Conservation (phyloP, 2,888 invertebrate genomes). For the Ethmia dodecea region DNA sequence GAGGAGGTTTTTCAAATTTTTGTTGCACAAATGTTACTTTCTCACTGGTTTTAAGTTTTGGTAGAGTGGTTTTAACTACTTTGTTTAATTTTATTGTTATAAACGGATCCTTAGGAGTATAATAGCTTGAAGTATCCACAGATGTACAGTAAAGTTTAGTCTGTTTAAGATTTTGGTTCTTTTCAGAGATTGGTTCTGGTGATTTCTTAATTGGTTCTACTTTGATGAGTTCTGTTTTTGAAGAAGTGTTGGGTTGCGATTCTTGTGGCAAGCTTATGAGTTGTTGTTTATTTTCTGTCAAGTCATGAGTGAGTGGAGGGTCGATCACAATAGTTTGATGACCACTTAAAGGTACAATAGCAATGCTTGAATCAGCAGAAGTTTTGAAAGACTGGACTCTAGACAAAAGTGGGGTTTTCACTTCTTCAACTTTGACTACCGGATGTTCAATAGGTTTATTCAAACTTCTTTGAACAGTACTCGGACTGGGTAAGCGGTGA, state of each 20-base stretch:
- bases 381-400: conserved; percentile 70
- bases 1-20: conserved; percentile 59
- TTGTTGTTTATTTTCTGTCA: conserved; percentile 8
- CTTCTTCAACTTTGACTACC: conserved; percentile 34
- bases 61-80: conserved; percentile 63
- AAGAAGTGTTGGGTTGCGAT: conserved; percentile 3
- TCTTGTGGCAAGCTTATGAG: conserved; percentile 14
- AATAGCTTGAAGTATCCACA: conserved; percentile 50
- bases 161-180: conserved; percentile 24
- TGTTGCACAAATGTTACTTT: conserved; percentile 47
- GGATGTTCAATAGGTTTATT: conserved; percentile 28
- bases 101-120: conserved; percentile 59
- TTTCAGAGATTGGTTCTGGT: conserved; percentile 23
- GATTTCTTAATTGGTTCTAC: conserved; percentile 11
- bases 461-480: conserved; percentile 41
- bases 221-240: neutral
- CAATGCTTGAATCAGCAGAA: conserved; percentile 64
- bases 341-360: conserved; percentile 68
- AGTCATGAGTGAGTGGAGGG: conserved; percentile 52
- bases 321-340: conserved; percentile 74
- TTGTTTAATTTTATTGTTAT: conserved; percentile 69
- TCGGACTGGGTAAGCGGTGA: conserved; percentile 58
- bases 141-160: conserved; percentile 18
- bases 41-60: conserved; percentile 55
- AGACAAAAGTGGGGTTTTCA: conserved; percentile 52